Base-by-base conservation (phyloP, 1,140 invertebrate genomes). In the Halyomorpha halys region DNA sequence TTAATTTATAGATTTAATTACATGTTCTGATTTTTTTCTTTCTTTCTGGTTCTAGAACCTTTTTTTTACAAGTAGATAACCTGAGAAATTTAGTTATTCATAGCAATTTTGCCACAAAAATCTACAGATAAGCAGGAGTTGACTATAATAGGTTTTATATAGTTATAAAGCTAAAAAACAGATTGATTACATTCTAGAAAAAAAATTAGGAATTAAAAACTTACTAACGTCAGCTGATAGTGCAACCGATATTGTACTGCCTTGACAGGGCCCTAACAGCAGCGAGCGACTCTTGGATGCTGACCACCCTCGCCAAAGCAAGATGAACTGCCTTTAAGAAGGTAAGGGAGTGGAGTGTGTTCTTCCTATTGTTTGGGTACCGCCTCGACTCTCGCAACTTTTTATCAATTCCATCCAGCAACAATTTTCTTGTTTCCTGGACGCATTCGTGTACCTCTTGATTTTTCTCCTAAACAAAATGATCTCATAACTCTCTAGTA, bases 251-350 rank as follows among this genome's bases (percentile, higher is more conserved):
- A 16, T 15, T 21, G 23, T 56, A 56, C 15, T 56, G 18, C 15
- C 18, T 56, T 5, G 53, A 56, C 3, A 56, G 23, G 4, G 53
- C 19, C 53, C 23, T 56, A 5, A 56, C 18, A 13, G 15, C 6
- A 15, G 4, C 11, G 6, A 56, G 23, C 4, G 53, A 56, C 23
- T 56, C 23, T 23, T 16, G 15, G 15, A 56, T 21, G 14, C 23
- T 23, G 3, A 23, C 27, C 4, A 56, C 53, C 23, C 53, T 56
- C 1, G 53, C 53, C 14, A 56, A 15, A 5, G 53, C 6, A 14
- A 56, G 53, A 27, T 56, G 53, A 15, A 56, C 53, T 27, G 53
- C 23, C 15, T 56, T 56, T 15, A 56, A 15, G 23, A 23, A 56
- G 23, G 14, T 6, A 3, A 56, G 53, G 3, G 18, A 23, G 15